A percentile compares a stretch with the other conserved stretches of the same genome.
These are phyloP conservation scores for Emberiza fucata DNA, from an alignment of 2,113 vertebrate genomes.

Conservation along the genomic window DNA sequence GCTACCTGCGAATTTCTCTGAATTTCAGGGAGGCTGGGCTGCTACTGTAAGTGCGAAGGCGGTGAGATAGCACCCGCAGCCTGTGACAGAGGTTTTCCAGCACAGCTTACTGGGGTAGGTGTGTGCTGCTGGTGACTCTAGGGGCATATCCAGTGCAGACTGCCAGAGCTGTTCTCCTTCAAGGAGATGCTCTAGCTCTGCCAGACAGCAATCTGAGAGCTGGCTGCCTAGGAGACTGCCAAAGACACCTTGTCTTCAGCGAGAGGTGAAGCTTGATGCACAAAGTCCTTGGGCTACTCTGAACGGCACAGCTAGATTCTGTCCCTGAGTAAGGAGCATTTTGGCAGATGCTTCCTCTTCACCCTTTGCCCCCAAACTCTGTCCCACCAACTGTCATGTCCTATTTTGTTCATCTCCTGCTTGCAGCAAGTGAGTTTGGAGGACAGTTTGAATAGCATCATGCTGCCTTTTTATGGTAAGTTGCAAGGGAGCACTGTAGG, in stretches of 20 bases:
- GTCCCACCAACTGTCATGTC: not conserved
- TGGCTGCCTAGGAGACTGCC: not conserved
- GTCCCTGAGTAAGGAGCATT: not conserved
- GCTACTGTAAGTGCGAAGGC: not conserved
- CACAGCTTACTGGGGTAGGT: not conserved
- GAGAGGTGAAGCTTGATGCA: conserved; percentile 37
- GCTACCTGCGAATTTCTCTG: not conserved
- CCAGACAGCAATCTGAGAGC: conserved; percentile 42
- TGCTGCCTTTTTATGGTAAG: conserved; percentile 44
- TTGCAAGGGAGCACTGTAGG: not conserved
- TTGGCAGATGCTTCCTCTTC: not conserved
- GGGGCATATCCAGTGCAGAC: conserved; percentile 26
- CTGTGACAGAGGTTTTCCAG: not conserved
- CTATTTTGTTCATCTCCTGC: not conserved
- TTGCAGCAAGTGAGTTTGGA: not conserved
- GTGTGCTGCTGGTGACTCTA: not conserved
- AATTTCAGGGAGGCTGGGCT: not conserved
- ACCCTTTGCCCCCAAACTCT: not conserved
- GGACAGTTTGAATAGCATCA: not conserved
- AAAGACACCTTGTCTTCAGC: conserved; percentile 45
- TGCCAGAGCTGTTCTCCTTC: not conserved
- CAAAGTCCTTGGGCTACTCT: not conserved
- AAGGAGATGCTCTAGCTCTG: not conserved
- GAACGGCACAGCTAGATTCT: not conserved
- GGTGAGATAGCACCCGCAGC: not conserved